Conservation (phyloP, 2,797 vertebrate species). For the Etheostoma perlongum region DNA sequence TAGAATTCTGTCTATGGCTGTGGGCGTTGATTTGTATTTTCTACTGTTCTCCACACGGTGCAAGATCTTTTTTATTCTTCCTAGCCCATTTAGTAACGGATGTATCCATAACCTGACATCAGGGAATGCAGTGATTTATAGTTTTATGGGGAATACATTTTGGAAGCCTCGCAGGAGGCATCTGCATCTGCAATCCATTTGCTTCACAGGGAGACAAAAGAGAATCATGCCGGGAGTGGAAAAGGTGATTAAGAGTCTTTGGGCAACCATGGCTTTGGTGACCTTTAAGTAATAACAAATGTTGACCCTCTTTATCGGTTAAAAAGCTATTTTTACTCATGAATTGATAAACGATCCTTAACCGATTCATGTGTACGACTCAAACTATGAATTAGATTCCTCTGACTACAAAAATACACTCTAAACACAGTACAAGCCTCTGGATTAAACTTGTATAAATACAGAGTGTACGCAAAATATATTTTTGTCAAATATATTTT, state of each 20-base stretch:
- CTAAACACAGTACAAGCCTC: not conserved
- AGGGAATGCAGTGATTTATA: constrained; percentile 78
- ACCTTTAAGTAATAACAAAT: constrained; percentile 45
- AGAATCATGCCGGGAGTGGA: constrained; percentile 27
- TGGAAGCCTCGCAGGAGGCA: constrained; percentile 69
- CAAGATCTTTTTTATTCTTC: constrained; percentile 14
- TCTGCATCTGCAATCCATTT: constrained; percentile 76
- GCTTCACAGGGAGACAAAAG: constrained; percentile 54
- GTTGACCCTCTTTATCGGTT: constrained; percentile 13
- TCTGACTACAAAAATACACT: not conserved
- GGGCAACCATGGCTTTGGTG: constrained; percentile 13
- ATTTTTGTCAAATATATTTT: not conserved
- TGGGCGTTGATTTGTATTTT: constrained; percentile 63
- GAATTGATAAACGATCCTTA: constrained; percentile 4
- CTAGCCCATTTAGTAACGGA: constrained; percentile 63
- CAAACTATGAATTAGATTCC: constrained; percentile 4
- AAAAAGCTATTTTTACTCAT: constrained; percentile 11
- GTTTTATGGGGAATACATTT: constrained; percentile 77
- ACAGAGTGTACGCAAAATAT: not conserved
- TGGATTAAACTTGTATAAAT: not conserved
- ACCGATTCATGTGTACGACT: constrained; percentile 2
- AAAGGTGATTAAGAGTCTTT: constrained; percentile 45
- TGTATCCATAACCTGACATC: constrained; percentile 71
- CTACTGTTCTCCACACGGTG: constrained; percentile 40
- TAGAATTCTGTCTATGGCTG: constrained; percentile 65